Conservation (phyloP, 2,797 vertebrate genomes). For the Enteromius fasciolatus region DNA sequence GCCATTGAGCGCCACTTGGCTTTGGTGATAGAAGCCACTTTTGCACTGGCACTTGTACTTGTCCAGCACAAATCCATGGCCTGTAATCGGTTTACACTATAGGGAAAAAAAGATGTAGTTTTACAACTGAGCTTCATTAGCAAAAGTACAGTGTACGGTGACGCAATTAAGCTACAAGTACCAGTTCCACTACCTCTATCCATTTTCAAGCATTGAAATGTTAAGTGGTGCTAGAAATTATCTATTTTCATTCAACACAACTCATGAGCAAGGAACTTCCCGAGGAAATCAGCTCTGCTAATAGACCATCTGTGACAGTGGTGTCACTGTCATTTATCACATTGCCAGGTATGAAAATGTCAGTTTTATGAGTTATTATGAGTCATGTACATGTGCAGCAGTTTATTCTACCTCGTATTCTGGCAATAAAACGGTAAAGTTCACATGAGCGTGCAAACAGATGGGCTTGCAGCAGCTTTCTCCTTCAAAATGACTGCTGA, state of each 20-base stretch:
- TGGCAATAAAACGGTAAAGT: background rate
- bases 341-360: slow-evolving; percentile 2
- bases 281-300: background rate
- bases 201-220: background rate
- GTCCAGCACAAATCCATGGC: slow-evolving; percentile 96
- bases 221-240: background rate
- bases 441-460: background rate
- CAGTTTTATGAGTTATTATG: slow-evolving; percentile 23
- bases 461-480: slow-evolving; percentile 1
- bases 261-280: slow-evolving; percentile 2
- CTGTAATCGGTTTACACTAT: slow-evolving; percentile 94
- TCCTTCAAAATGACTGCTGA: background rate
- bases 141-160: background rate
- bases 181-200: background rate
- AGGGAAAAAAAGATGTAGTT: slow-evolving; percentile 32
- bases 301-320: slow-evolving; percentile 16
- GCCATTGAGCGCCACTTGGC: slow-evolving; percentile 87
- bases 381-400: slow-evolving; percentile 1
- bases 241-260: background rate
- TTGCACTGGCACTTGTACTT: slow-evolving; percentile 96
- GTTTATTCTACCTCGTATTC: background rate
- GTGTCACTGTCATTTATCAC: slow-evolving; percentile 16
- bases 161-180: background rate
- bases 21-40: slow-evolving; percentile 93
- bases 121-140: background rate